phyloP scores from a whole-genome alignment of 1,140 invertebrate genomes.

The Panagrolaimus sp. region DNA sequence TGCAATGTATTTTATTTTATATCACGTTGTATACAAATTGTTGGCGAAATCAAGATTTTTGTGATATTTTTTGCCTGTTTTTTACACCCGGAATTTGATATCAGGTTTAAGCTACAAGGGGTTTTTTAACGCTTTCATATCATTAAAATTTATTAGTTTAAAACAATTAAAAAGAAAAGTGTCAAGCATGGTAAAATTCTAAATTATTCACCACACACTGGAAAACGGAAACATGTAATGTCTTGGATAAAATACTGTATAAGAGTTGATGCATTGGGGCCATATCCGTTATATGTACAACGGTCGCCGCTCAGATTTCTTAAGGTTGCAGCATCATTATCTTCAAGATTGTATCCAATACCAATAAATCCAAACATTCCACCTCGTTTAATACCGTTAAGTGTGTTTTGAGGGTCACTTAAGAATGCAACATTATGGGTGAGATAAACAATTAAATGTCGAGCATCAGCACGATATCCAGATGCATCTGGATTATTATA shows the following conservation, averaged over 20 bases:
- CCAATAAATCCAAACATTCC: background rate
- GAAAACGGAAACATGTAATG: constrained; percentile 2
- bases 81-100: no score
- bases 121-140: no score
- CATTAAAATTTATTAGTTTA: no score
- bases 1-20: no score
- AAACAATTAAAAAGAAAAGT: background rate
- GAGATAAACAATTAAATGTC: background rate
- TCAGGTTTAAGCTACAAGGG: no score
- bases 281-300: background rate
- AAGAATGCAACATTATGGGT: background rate
- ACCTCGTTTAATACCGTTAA: background rate
- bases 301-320: background rate
- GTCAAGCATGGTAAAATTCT: background rate
- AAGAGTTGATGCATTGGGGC: background rate
- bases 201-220: constrained; percentile 7
- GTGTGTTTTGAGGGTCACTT: background rate
- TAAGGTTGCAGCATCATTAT: background rate
- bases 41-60: no score
- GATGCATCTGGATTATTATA: background rate
- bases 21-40: no score
- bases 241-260: background rate
- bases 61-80: no score
- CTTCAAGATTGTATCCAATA: background rate
- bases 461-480: constrained; percentile 1